Conservation (phyloP, 2,888 invertebrate species). For the Shargacucullia verbasci region DNA sequence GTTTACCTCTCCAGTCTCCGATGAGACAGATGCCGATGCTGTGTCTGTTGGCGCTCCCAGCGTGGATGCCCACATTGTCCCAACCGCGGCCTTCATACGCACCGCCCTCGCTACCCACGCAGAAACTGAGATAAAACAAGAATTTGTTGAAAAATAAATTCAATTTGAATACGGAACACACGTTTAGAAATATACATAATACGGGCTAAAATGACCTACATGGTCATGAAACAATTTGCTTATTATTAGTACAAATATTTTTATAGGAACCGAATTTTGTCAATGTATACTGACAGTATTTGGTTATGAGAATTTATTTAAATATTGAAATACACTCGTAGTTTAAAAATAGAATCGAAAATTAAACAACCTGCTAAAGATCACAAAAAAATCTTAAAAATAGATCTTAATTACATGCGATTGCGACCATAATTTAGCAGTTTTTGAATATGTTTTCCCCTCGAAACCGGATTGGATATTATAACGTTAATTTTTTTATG, state of each 20-base stretch:
- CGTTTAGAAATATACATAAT: too few relatives aligned
- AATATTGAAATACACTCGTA: too few relatives aligned
- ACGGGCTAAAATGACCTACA: too few relatives aligned
- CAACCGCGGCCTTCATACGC: conserved; percentile 93
- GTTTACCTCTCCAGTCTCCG: conserved; percentile 92
- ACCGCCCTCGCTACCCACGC: conserved; percentile 92
- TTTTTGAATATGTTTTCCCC: conserved; percentile 18
- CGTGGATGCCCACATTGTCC: conserved; percentile 92
- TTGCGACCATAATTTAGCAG: conserved; percentile 10
- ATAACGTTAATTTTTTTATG: conserved; percentile 8
- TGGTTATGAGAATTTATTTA: too few relatives aligned
- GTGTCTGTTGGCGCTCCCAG: conserved; percentile 89
- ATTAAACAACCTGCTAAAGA: background rate
- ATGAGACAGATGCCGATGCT: conserved; percentile 93
- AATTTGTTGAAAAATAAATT: background rate
- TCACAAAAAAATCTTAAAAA: conserved; percentile 15
- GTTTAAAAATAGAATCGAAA: background rate
- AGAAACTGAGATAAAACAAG: conserved; percentile 88
- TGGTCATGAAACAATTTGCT: too few relatives aligned
- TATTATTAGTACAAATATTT: too few relatives aligned
- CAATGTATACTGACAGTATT: too few relatives aligned
- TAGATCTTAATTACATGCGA: conserved; percentile 16
- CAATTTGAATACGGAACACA: too few relatives aligned
- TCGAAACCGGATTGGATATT: conserved; percentile 30
- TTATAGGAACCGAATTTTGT: too few relatives aligned